These are phyloP conservation scores for Alexandromys fortis DNA, from an alignment of 2,113 vertebrate species.

Conservation along the genomic window DNA sequence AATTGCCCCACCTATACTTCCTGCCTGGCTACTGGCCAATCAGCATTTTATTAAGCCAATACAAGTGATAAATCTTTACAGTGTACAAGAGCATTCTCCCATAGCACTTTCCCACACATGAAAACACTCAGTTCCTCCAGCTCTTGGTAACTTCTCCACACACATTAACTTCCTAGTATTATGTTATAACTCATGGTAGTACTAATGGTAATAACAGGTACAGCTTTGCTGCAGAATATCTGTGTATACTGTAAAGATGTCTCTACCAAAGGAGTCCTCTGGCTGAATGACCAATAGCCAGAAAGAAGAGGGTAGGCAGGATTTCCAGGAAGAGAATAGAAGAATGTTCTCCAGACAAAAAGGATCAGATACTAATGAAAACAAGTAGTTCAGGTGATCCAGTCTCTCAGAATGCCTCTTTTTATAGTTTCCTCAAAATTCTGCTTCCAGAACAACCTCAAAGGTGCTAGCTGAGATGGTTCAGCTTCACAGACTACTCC, in stretches of 20 bases:
- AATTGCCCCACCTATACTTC: no score
- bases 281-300: not conserved
- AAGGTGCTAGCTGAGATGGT: not conserved
- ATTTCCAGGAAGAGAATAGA: not conserved
- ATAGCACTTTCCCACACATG: no score
- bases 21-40: no score
- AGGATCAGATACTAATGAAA: not conserved
- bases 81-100: no score
- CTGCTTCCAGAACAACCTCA: not conserved
- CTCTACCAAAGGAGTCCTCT: not conserved
- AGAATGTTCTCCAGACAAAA: not conserved
- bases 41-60: no score
- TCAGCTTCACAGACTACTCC: not conserved
- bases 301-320: not conserved
- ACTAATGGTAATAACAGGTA: no score
- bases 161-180: no score
- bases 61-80: no score
- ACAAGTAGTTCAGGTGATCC: not conserved
- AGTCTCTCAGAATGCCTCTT: not conserved
- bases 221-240: no score
- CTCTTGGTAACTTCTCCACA: no score
- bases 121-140: no score
- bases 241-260: not conserved
- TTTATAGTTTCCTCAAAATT: not conserved
- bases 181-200: no score